phyloP scores from a whole-genome alignment of 2,797 vertebrate genomes.

The Neoniphon sammara region DNA sequence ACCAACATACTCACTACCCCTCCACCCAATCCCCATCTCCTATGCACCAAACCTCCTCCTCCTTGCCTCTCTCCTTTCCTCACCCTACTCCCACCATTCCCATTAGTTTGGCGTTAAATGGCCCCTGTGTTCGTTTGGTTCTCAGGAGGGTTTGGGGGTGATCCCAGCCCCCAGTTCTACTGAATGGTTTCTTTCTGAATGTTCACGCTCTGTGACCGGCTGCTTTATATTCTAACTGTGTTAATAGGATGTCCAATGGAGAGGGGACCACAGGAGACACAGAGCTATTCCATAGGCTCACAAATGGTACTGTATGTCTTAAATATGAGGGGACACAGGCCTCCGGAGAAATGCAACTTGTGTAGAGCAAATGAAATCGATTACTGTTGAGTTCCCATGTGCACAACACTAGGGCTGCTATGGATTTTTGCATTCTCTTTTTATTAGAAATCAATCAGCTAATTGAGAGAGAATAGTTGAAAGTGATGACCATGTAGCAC shows the following conservation, averaged over 20 bases:
- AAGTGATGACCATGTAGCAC: conserved; percentile 60
- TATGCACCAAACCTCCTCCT: conserved; percentile 34
- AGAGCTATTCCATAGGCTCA: conserved; percentile 64
- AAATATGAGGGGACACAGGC: conserved; percentile 45
- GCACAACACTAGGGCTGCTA: conserved; percentile 60
- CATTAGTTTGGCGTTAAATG: conserved; percentile 80
- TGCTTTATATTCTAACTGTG: conserved; percentile 76
- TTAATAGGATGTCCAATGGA: conserved; percentile 75
- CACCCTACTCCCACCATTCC: conserved; percentile 69
- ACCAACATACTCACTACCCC: conserved; percentile 53
- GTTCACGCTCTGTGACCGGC: conserved; percentile 79
- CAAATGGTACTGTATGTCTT: conserved; percentile 54
- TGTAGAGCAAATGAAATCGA: conserved; percentile 70
- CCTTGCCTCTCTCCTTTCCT: conserved; percentile 42
- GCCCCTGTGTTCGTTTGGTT: conserved; percentile 74
- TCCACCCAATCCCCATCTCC: conserved; percentile 45
- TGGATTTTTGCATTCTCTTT: conserved; percentile 73
- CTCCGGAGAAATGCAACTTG: conserved; percentile 75
- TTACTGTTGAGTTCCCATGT: conserved; percentile 54
- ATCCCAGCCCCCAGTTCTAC: conserved; percentile 63
- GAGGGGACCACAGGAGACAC: conserved; percentile 61
- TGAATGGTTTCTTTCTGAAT: conserved; percentile 81
- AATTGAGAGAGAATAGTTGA: conserved; percentile 77
- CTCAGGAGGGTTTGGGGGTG: conserved; percentile 70
- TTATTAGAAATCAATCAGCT: conserved; percentile 81